phyloP scores from a whole-genome alignment of 2,888 invertebrate genomes.

The Diaphora mendica region DNA sequence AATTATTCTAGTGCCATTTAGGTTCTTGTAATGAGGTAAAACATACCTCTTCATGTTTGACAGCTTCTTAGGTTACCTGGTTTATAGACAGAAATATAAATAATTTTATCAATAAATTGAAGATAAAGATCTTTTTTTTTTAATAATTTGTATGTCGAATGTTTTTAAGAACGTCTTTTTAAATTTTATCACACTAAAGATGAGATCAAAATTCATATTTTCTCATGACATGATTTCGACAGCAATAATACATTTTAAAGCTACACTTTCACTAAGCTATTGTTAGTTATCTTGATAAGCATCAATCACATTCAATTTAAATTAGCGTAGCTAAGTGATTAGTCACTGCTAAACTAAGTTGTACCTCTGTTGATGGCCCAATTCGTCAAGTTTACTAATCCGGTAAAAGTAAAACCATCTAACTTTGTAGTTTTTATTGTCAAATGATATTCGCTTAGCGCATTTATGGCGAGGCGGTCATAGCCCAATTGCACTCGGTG shows the following conservation, averaged over 20 bases:
- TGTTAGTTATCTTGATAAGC: conserved; percentile 3
- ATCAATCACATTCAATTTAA: conserved; percentile 21
- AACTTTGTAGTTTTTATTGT: neutral
- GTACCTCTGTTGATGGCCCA: neutral
- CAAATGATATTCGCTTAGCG: neutral
- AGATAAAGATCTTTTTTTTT: neutral
- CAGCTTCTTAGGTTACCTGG: too few relatives aligned
- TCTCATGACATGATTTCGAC: neutral
- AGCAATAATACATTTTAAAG: neutral
- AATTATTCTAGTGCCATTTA: too few relatives aligned
- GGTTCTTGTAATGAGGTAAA: too few relatives aligned
- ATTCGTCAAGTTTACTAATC: neutral
- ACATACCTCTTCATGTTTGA: too few relatives aligned
- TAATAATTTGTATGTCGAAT: neutral
- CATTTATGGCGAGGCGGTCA: too few relatives aligned
- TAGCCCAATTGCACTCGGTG: too few relatives aligned
- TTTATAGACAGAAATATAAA: too few relatives aligned
- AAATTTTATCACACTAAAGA: neutral
- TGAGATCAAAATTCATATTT: neutral
- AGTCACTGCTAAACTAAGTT: conserved; percentile 11
- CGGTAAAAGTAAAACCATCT: neutral
- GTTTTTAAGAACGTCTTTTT: neutral
- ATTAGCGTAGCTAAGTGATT: conserved; percentile 11
- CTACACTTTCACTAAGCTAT: conserved; percentile 15
- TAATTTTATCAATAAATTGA: neutral